Evolutionary conservation across 2,888 invertebrate genomes (phyloP), one percentile per base, ranked within the genome.

Genomic region (Scotopteryx bipunctaria): DNA sequence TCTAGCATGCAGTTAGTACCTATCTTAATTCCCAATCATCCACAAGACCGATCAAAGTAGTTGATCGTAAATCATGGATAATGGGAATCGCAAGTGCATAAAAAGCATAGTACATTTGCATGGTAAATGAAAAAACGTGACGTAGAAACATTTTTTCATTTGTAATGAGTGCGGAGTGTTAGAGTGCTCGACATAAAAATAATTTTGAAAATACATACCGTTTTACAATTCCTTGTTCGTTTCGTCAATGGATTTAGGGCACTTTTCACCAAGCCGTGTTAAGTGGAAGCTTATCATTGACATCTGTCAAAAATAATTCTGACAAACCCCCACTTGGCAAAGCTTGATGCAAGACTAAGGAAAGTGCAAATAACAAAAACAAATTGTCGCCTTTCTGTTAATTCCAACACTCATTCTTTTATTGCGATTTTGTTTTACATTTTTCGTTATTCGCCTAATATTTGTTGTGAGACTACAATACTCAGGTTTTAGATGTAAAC

Each of bases 391-490:
- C 81, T 84, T 81, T 86, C 87, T 84, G 88, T 91, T 91, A 91
- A 90, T 90, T 91, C 85, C 89, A 88, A 90, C 91, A 91, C 89
- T 91, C 87, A 88, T 91, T 87, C 83, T 89, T 91, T 91, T 84
- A 91, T 91, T 90, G 81, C 81, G 81, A 81, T 86, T 86, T 88
- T 84, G 83, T 86, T 81, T 81, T 83, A 88, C 82, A 88, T 78
- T 77, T 63, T 73, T 73, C 71, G 70, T 74, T 66, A 76, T 75
- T 72, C 74, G 73, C 69, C 83, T 89, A 83, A 76, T 90, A 91
- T 91, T 91, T 91, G 91, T 91, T 91, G 91, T 91, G 91, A 91
- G 91, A 91, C 81, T 82, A 83, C 77, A 81, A 76, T 56, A 76
- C 72, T 72, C 63, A 59, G 64, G 23, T 56, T 61, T 61, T 63